Conservation (phyloP, 2,888 invertebrate genomes). For the Macrosoma leucophasiata region DNA sequence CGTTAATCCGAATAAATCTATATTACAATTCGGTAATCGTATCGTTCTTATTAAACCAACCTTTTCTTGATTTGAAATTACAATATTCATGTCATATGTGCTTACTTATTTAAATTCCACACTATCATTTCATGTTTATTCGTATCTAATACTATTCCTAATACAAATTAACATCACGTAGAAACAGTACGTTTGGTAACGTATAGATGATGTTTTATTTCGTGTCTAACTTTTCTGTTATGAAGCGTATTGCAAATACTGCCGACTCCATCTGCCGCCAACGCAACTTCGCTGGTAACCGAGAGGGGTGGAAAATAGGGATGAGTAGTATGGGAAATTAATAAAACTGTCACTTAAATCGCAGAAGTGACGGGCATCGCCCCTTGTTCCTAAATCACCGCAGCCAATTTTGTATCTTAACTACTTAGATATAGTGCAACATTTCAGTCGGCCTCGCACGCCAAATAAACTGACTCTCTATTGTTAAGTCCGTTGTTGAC, state of each 20-base stretch:
- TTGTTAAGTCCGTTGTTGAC: conserved; percentile 65
- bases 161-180: too few species aligned
- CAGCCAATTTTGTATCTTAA: conserved; percentile 45
- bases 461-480: conserved; percentile 45
- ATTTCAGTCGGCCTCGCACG: conserved; percentile 29
- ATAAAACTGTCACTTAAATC: conserved; percentile 85
- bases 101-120: too few species aligned
- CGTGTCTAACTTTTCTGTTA: conserved; percentile 33
- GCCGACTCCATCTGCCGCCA: conserved; percentile 59
- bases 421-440: conserved; percentile 29
- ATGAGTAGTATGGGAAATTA: conserved; percentile 78
- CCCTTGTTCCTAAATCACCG: conserved; percentile 42
- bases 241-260: conserved; percentile 36
- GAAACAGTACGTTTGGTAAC: too few species aligned
- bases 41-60: too few species aligned
- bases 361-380: conserved; percentile 60
- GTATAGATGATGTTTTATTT: too few species aligned
- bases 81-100: too few species aligned
- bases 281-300: conserved; percentile 58
- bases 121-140: too few species aligned
- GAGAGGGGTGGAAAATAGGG: conserved; percentile 64
- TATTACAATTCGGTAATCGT: conserved; percentile 49
- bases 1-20: conserved; percentile 56
- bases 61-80: too few species aligned
- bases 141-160: too few species aligned